Percentiles rank a stretch among this genome's conserved stretches.
These are phyloP conservation scores for Bufo bufo DNA, from an alignment of 2,113 vertebrate genomes.

Conservation along the genomic window DNA sequence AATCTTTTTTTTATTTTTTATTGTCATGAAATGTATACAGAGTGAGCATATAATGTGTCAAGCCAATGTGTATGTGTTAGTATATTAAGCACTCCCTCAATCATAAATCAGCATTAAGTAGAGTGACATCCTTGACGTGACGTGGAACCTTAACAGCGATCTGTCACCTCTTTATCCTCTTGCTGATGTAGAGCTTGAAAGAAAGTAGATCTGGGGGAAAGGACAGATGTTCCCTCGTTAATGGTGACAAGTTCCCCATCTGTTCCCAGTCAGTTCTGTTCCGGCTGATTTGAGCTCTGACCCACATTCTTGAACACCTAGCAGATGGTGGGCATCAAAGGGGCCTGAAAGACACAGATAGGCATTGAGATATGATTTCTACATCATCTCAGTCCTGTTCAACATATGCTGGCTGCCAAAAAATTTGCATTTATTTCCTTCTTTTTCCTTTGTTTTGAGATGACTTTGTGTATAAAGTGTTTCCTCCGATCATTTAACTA, in stretches of 20 bases:
- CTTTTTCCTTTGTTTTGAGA: background rate
- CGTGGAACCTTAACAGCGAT: background rate
- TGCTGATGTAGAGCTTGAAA: conserved; percentile 53
- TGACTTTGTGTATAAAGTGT: background rate
- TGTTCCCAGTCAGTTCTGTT: conserved; percentile 59
- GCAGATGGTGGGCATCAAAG: conserved; percentile 64
- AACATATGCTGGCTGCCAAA: conserved; percentile 32
- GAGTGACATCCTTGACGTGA: conserved; percentile 41
- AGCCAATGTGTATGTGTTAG: background rate
- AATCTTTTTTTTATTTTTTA: background rate
- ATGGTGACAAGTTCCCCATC: conserved; percentile 62
- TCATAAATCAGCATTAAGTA: conserved; percentile 51
- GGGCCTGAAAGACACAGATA: conserved; percentile 33
- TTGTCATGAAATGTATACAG: background rate
- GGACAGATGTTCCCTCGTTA: conserved; percentile 63
- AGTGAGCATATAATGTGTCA: background rate
- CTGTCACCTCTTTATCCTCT: conserved; percentile 50
- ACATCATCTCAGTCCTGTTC: conserved; percentile 30
- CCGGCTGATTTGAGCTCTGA: conserved; percentile 44
- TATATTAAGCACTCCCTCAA: background rate
- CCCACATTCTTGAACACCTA: conserved; percentile 56
- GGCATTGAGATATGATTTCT: conserved; percentile 30
- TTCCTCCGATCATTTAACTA: background rate
- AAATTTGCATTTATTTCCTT: conserved; percentile 18
- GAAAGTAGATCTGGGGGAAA: conserved; percentile 52